phyloP scores from a whole-genome alignment of 1,140 invertebrate genomes.

The Euwallacea fornicatus region DNA sequence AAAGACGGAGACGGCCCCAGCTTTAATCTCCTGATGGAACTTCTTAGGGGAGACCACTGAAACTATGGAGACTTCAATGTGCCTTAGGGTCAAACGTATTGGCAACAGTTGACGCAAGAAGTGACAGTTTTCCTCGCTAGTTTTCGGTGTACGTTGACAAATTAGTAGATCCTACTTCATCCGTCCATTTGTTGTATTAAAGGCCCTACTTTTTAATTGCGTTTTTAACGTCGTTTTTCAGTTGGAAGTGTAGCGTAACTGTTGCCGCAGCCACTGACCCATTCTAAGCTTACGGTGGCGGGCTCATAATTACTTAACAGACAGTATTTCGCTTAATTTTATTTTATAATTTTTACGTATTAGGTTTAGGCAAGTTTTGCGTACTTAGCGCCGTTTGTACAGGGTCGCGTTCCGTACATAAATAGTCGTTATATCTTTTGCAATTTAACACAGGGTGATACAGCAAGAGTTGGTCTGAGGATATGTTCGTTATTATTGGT shows the following conservation, averaged over 20 bases:
- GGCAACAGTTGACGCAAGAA: conserved; percentile 10
- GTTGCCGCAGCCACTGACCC: conserved; percentile 7
- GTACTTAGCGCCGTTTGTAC: conserved; percentile 45
- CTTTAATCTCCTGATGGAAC: conserved; percentile 94
- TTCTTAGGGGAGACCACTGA: conserved; percentile 88
- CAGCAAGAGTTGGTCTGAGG: no score
- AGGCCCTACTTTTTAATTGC: no score
- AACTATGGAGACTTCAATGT: conserved; percentile 43
- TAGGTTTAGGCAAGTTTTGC: conserved; percentile 48
- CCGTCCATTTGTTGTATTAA: no score
- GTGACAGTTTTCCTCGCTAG: background rate
- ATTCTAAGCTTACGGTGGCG: conserved; percentile 50
- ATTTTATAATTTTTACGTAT: conserved; percentile 39
- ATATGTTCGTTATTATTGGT: no score
- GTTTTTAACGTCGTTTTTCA: no score
- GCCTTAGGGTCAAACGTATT: conserved; percentile 44
- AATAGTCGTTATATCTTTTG: background rate
- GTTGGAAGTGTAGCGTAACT: background rate
- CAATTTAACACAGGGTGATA: background rate
- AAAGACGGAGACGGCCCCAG: conserved; percentile 85
- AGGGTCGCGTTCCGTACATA: conserved; percentile 1
- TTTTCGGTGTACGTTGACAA: background rate
- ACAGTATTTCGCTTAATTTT: conserved; percentile 47
- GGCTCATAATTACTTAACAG: conserved; percentile 47
- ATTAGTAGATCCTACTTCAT: background rate